Evolutionary conservation across 2,113 vertebrate species (phyloP).

Genomic region (Cyprinodon variegatus): DNA sequence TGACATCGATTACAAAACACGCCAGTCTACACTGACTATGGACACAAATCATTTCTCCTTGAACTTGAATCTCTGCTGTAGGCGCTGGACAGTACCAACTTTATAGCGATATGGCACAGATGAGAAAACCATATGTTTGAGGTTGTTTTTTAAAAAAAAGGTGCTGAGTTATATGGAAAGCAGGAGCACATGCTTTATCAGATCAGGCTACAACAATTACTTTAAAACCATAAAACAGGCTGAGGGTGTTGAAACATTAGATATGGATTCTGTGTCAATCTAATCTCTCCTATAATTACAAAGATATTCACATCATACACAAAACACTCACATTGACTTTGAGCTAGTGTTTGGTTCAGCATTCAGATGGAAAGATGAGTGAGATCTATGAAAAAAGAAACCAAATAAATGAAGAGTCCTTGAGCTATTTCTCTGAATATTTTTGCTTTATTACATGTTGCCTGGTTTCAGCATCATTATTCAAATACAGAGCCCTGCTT

Average conservation of each 20-base stretch:
- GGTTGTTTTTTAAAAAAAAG: not conserved
- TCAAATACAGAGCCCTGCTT: not conserved
- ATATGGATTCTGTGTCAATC: no score
- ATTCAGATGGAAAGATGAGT: not conserved
- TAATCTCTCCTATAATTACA: not conserved
- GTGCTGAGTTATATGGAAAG: not conserved
- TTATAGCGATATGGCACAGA: conserved; percentile 8
- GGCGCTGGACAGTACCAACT: not conserved
- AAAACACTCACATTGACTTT: not conserved
- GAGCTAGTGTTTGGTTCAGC: not conserved
- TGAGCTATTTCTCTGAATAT: not conserved
- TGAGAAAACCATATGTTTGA: not conserved
- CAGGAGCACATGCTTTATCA: not conserved
- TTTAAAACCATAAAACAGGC: not conserved
- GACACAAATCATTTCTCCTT: conserved; percentile 16
- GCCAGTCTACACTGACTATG: conserved; percentile 14
- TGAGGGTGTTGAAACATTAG: no score
- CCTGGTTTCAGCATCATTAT: not conserved
- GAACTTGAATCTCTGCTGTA: not conserved
- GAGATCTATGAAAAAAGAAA: not conserved
- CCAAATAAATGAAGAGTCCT: not conserved
- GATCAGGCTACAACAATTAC: not conserved
- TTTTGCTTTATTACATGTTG: not conserved
- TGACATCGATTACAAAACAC: conserved; percentile 31
- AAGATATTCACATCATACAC: not conserved